A percentile compares a stretch with the other conserved stretches of the same genome.
Evolutionary conservation across 2,888 invertebrate species (phyloP).

Genomic region (Dione vanillae): DNA sequence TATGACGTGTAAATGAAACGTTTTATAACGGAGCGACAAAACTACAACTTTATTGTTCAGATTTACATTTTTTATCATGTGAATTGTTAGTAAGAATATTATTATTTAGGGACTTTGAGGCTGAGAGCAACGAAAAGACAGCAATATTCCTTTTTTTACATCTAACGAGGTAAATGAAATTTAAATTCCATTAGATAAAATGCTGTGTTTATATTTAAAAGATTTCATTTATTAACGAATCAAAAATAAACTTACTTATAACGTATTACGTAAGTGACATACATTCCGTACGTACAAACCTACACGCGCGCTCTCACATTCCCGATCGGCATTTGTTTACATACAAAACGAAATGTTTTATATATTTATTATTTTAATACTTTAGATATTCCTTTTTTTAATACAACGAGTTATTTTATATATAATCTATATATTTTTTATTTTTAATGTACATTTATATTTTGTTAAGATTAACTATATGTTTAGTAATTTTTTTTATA

Average conservation of each 20-base stretch:
- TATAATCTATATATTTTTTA: slow-evolving; percentile 55
- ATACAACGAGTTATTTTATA: slow-evolving; percentile 72
- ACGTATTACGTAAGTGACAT: neutral
- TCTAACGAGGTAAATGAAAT: too few relatives aligned
- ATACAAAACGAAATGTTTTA: neutral
- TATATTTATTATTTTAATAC: slow-evolving; percentile 13
- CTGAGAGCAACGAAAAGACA: slow-evolving; percentile 17
- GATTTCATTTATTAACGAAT: neutral
- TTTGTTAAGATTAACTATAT: slow-evolving; percentile 71
- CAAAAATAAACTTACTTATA: neutral
- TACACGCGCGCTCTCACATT: slow-evolving; percentile 25
- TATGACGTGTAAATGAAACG: neutral
- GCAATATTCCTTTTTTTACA: neutral
- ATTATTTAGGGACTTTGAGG: neutral
- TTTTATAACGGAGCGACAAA: neutral
- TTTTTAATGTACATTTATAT: slow-evolving; percentile 77
- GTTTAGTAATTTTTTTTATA: slow-evolving; percentile 54
- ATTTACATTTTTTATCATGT: neutral
- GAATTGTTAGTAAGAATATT: neutral
- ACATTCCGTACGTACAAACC: neutral
- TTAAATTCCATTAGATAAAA: too few relatives aligned
- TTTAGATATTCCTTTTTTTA: slow-evolving; percentile 62
- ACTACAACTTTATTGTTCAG: neutral
- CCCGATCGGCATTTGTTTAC: slow-evolving; percentile 69
- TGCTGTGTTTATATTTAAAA: neutral